Evolutionary conservation across 2,113 vertebrate species (phyloP), one percentile per base, ranked within the genome.

Genomic region (Pelvicachromis taeniatus): DNA sequence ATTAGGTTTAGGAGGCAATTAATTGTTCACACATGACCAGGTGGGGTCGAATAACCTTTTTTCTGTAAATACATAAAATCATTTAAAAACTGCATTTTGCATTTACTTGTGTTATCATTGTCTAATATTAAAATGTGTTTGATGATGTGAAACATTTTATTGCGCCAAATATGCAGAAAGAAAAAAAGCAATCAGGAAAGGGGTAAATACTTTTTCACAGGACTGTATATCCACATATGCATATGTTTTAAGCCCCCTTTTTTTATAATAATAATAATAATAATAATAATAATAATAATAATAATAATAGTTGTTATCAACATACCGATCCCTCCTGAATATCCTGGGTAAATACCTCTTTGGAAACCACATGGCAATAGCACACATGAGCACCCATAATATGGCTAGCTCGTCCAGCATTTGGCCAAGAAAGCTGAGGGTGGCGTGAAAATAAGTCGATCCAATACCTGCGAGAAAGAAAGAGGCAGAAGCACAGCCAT

Each of bases 311-410:
- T 26, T 17, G 35, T 58, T 17, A 63, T 78, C 17, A 58, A 84
- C 95, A 90, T 95, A 99, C 98, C 98, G 97, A 95, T 99, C 97
- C 86, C 97, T 98, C 61, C 97, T 95, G 93, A 99, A 99, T 84
- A 98, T 96, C 95, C 94, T 97, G 48, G 99, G 99, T 16, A 99
- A 94, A 82, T 99, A 99, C 90, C 99, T 96, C 91, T 97, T 98
- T 42, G 99, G 99, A 84, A 99, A 99, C 98, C 98, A 99, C 98
- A 99, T 99, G 86, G 96, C 98, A 77, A 99, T 95, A 77, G 97
- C 98, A 92, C 98, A 99, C 98, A 99, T 99, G 70, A 99, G 94
- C 83, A 99, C 98, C 98, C 99, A 99, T 8, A 99, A 96, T 80
- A 99, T 98, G 78, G 98, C 98, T 85, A 99, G 90, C 86, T 99